Evolutionary conservation across 1,140 invertebrate species (phyloP).

Genomic region (Vanessa tameamea): DNA sequence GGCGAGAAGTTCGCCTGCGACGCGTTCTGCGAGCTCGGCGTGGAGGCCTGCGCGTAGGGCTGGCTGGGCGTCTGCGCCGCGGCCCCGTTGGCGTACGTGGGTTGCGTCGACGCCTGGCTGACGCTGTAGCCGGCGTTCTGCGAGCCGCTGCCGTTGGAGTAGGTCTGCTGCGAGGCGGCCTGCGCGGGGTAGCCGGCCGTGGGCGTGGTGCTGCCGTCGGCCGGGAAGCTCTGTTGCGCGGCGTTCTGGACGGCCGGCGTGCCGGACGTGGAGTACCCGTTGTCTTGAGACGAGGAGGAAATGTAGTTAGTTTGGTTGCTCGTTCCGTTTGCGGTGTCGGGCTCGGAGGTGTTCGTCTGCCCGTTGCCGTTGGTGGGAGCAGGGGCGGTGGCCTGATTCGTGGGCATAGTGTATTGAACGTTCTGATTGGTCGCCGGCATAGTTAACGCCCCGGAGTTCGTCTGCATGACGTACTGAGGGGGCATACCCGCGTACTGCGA

Average conservation of each 20-base stretch:
- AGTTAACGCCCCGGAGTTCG: constrained; percentile 56
- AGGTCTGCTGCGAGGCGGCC: constrained; percentile 50
- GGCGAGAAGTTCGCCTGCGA: constrained; percentile 65
- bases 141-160: constrained; percentile 56
- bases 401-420: constrained; percentile 64
- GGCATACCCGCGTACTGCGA: constrained; percentile 64
- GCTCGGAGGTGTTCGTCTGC: constrained; percentile 52
- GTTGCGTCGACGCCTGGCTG: constrained; percentile 55
- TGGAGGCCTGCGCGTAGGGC: constrained; percentile 45
- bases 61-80: constrained; percentile 51
- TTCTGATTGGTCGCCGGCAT: constrained; percentile 54
- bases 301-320: constrained; percentile 69
- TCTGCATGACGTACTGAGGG: constrained; percentile 69
- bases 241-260: constrained; percentile 50
- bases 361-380: constrained; percentile 57
- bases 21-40: constrained; percentile 53
- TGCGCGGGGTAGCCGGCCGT: constrained; percentile 49
- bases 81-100: constrained; percentile 53
- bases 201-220: constrained; percentile 51
- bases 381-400: constrained; percentile 48
- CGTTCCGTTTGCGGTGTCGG: constrained; percentile 49
- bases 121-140: constrained; percentile 50
- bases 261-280: constrained; percentile 48
- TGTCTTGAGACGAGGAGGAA: constrained; percentile 67
- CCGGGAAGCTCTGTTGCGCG: constrained; percentile 55